Evolutionary conservation across 35 echinoderm and acorn worm genomes (phyloP), one percentile per base, ranked within the genome.

Genomic region (Diadema setosum): DNA sequence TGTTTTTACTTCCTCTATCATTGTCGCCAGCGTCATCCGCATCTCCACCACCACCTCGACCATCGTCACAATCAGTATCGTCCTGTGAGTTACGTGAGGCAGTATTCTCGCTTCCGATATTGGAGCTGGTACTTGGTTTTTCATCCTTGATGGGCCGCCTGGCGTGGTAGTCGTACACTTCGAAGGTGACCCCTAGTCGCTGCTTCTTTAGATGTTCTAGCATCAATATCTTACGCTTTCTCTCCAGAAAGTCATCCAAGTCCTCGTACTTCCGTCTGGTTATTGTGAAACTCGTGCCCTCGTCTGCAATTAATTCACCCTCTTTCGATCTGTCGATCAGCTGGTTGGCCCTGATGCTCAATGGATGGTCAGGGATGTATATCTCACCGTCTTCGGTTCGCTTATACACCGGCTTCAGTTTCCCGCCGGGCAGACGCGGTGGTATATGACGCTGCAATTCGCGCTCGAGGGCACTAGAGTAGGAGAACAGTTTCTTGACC

Each of bases 321-420:
- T 26, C 27, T 2, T 8, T 16, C 20, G 63, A 67, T 12, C 63
- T 34, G 23, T 67, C 63, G 37, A 67, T 5, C 4, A 92, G 83
- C 3, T 74, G 35, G 5, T 87, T 40, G 12, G 33, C 56, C 1
- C 87, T 58, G 18, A 92, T 60, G 9, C 58, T 35, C 1, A 92
- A 49, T 5, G 69, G 83, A 17, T 82, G 29, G 4, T 81, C 43
- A 3, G 92, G 92, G 0, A 94, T 55, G 42, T 90, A 65, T 24
- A 94, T 90, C n/a, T 94, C 92, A 0, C 92, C 92, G 9, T 75
- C 50, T 24, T 34, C 78, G 20, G 45, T 84, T 46, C 92, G 81
- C 45, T 89, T 86, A 45, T 94, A 94, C 21, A 89, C 87, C 20
- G 92, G 92, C 86, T 94, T 94, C 14, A 94, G 87, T 55, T 90